Evolutionary conservation across 1,140 invertebrate genomes (phyloP).

Genomic region (Acyrthosiphon pisum): DNA sequence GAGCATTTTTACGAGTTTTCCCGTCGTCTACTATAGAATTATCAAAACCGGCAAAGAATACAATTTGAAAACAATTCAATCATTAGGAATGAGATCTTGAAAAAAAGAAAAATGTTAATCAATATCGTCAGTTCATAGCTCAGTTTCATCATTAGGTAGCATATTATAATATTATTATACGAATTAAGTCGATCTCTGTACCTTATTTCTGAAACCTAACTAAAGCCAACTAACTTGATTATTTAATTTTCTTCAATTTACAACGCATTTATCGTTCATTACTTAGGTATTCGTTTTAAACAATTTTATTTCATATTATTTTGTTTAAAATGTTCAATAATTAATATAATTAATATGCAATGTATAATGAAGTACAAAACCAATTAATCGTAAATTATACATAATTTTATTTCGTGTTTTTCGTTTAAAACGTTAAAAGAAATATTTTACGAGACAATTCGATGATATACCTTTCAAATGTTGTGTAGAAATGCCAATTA

Average conservation of each 20-base stretch:
- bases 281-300: neutral
- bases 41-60: neutral
- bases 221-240: neutral
- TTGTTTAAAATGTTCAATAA: neutral
- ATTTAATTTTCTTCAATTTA: neutral
- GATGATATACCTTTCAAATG: neutral
- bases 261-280: neutral
- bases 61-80: neutral
- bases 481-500: neutral
- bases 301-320: too few species aligned
- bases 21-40: neutral
- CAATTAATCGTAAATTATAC: neutral
- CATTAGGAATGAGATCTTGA: too few species aligned
- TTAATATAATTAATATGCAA: neutral
- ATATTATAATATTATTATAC: neutral
- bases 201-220: neutral
- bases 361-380: neutral
- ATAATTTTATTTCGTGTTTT: neutral
- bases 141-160: neutral
- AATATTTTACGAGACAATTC: neutral
- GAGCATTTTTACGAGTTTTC: neutral
- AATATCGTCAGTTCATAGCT: neutral
- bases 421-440: neutral
- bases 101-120: neutral
- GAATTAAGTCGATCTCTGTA: neutral